Percentiles rank a stretch among this genome's conserved stretches.
These are phyloP conservation scores for Montifringilla adamsi DNA, from an alignment of 2,113 vertebrate genomes.

Conservation along the genomic window DNA sequence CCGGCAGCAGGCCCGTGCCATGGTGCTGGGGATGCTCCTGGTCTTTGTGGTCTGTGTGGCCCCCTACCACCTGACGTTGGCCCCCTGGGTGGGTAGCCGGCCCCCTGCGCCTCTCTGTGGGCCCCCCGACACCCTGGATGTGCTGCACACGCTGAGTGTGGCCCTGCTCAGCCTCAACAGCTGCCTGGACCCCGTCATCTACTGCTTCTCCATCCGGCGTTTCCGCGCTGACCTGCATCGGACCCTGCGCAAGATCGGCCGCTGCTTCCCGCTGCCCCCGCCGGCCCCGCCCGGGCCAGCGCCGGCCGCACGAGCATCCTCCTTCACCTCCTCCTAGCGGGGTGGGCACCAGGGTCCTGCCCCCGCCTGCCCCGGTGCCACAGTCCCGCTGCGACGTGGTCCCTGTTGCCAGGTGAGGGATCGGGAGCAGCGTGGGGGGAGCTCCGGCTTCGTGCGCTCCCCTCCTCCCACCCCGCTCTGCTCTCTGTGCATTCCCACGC, in stretches of 20 bases:
- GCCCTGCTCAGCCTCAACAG: slow-evolving; percentile 71
- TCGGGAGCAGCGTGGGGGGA: not conserved
- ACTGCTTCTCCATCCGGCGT: slow-evolving; percentile 58
- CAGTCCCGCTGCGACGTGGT: fast-evolving
- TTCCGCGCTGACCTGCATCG: slow-evolving; percentile 43
- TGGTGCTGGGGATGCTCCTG: slow-evolving; percentile 68
- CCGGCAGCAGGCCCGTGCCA: slow-evolving; percentile 37
- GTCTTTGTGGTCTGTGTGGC: slow-evolving; percentile 66
- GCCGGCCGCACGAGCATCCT: not conserved
- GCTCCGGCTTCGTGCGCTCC: not conserved
- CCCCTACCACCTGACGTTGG: slow-evolving; percentile 67
- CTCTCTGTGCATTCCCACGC: not conserved
- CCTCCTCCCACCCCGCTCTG: not conserved
- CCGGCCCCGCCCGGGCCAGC: fast-evolving
- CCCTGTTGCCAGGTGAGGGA: not conserved
- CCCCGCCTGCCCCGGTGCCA: fast-evolving
- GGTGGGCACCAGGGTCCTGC: not conserved
- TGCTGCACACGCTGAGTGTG: slow-evolving; percentile 57
- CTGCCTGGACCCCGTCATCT: slow-evolving; percentile 67
- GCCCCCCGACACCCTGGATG: not conserved
- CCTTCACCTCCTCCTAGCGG: slow-evolving; percentile 19
- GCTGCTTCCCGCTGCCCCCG: not conserved
- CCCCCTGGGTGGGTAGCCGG: slow-evolving; percentile 48
- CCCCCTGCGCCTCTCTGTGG: not conserved
- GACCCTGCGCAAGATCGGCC: not conserved